Conservation (phyloP, 2,888 invertebrate species). For the Diplazon laetatorius region DNA sequence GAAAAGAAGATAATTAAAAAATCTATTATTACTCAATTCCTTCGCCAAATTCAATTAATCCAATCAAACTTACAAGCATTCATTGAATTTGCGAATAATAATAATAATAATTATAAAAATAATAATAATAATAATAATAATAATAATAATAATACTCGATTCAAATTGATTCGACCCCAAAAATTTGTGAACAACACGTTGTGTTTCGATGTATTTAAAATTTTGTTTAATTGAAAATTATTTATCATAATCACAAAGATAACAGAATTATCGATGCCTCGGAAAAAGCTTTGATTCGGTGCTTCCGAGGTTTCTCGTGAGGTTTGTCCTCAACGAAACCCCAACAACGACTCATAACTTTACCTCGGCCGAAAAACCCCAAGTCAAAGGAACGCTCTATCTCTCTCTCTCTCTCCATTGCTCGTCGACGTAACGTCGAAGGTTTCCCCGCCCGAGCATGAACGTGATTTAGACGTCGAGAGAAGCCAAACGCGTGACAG, state of each 20-base stretch:
- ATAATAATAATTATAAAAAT: too few relatives aligned
- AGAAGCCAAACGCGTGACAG: slow-evolving; percentile 73
- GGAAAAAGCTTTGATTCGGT: slow-evolving; percentile 42
- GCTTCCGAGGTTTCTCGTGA: slow-evolving; percentile 28
- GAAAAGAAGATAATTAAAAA: too few relatives aligned
- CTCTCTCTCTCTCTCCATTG: too few relatives aligned
- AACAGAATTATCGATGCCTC: slow-evolving; percentile 54
- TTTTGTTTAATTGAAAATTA: slow-evolving; percentile 7
- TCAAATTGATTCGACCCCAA: too few relatives aligned
- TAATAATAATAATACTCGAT: too few relatives aligned
- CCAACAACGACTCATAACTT: slow-evolving; percentile 30
- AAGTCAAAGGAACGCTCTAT: slow-evolving; percentile 40
- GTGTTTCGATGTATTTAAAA: too few relatives aligned
- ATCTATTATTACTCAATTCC: too few relatives aligned
- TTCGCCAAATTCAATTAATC: too few relatives aligned
- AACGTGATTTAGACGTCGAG: slow-evolving; percentile 51
- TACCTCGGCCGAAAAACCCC: background rate
- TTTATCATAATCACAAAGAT: slow-evolving; percentile 30
- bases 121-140: too few relatives aligned
- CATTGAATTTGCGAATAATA: too few relatives aligned
- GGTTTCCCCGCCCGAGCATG: slow-evolving; percentile 36
- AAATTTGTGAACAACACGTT: too few relatives aligned
- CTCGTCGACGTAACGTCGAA: slow-evolving; percentile 18
- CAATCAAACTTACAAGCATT: too few relatives aligned
- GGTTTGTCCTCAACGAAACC: slow-evolving; percentile 40